Evolutionary conservation across 2,113 vertebrate genomes (phyloP).

Genomic region (Alligator mississippiensis): DNA sequence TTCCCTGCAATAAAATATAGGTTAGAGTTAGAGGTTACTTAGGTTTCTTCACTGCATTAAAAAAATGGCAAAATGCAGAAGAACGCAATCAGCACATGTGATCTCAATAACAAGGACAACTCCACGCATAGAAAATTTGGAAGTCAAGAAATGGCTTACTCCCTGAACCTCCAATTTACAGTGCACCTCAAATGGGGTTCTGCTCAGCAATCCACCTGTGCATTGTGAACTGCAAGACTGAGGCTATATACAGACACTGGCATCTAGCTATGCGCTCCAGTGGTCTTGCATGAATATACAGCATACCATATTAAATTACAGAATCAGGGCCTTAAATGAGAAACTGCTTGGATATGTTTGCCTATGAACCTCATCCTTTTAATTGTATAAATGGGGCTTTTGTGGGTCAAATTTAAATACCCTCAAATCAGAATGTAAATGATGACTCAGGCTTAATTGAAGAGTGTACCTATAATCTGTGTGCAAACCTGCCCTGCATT

Average conservation of each 20-base stretch:
- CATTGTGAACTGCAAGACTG: not conserved
- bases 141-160: not conserved
- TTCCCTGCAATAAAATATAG: not conserved
- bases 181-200: not conserved
- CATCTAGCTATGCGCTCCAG: not conserved
- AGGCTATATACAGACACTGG: not conserved
- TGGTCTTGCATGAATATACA: not conserved
- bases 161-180: conserved; percentile 14
- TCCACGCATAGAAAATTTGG: not conserved
- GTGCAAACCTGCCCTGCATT: fast-evolving
- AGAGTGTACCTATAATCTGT: not conserved
- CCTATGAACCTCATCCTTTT: not conserved
- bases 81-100: not conserved
- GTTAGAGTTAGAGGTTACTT: not conserved
- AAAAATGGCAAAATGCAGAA: not conserved
- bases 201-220: not conserved
- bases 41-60: not conserved
- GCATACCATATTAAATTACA: not conserved
- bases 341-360: not conserved
- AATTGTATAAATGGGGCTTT: not conserved
- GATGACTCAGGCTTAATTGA: conserved; percentile 4
- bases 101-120: not conserved
- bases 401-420: not conserved
- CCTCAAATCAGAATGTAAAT: not conserved
- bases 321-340: not conserved